Evolutionary conservation across 2,113 vertebrate species (phyloP), one percentile per base, ranked within the genome.

Genomic region (Ptychochromis oligacanthus): DNA sequence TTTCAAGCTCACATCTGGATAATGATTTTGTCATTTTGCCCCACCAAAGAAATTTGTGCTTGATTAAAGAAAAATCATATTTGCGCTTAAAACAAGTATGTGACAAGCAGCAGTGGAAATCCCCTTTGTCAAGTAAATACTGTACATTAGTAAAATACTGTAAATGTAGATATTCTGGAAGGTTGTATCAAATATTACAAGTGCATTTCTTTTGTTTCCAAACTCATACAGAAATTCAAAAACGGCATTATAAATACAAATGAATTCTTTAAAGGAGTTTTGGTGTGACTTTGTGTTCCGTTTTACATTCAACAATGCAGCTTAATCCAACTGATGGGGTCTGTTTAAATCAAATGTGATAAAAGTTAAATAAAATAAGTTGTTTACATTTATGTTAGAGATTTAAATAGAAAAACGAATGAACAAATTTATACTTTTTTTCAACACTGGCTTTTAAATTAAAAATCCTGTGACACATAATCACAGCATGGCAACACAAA

Each of bases 401-500:
- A 86, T 85, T 89, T 84, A 89, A 93, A 88, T 85, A 88, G 79
- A 91, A 89, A 83, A 87, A 79, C 55, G 0, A 81, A 67, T 82
- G 24, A 52, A 18, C 80, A 75, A 83, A 87, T 77, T 76, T 4
- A 64, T 72, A 64, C 81, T 72, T 64, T 81, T 77, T 83, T 81
- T 75, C 60, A 77, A 77, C 67, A 34, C 82, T 81, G 59, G 46
- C 58, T 85, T 86, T 65, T 61, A 80, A 84, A 87, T 36, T 14
- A 81, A 81, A 85, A 54, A 14, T 77, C 70, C 72, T 75, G 89
- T 81, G 86, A 91, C 74, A 52, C 61, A 78, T 85, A 58, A 78
- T 87, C 87, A 92, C 83, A 90, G 77, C 81, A 65, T 81, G 91
- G 91, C 90, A 89, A 92, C 88, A 92, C 91, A 88, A 89, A 91